A percentile compares a stretch with the other conserved stretches of the same genome.
phyloP scores from a whole-genome alignment of 2,797 vertebrate species.

The Gymnocypris eckloni region DNA sequence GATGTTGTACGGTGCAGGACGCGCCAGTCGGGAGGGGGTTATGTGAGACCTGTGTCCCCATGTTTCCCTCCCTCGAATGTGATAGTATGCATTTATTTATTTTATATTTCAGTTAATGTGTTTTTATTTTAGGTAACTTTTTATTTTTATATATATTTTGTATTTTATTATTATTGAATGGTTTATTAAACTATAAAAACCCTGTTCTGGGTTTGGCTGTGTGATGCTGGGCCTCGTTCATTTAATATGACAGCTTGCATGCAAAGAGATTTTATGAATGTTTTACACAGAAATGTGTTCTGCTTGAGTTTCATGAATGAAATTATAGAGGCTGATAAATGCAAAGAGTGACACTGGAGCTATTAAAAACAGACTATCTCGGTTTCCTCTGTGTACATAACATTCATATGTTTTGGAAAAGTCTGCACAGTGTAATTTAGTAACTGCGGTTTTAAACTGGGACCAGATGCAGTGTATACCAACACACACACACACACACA shows the following conservation, averaged over 20 bases:
- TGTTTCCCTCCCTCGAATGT: no score
- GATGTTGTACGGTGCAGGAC: no score
- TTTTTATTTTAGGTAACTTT: neutral
- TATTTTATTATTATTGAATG: neutral
- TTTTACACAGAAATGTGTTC: neutral
- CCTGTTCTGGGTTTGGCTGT: neutral
- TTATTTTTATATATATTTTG: neutral
- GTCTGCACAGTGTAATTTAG: constrained; percentile 18
- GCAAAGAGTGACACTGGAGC: neutral
- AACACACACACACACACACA: no score
- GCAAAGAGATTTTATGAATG: neutral
- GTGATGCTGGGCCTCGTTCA: neutral
- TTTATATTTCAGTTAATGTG: neutral
- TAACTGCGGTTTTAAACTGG: neutral
- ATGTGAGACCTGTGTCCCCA: no score
- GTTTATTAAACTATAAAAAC: neutral
- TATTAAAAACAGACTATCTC: neutral
- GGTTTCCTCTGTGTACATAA: neutral
- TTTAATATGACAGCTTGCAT: neutral
- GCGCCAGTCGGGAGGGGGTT: no score
- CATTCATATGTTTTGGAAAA: constrained; percentile 9
- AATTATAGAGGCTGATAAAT: neutral
- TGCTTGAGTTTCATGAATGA: neutral
- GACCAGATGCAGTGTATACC: constrained; percentile 1
- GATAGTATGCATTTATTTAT: no score